phyloP scores from a whole-genome alignment of 2,888 invertebrate species.

The Phengaris arion region DNA sequence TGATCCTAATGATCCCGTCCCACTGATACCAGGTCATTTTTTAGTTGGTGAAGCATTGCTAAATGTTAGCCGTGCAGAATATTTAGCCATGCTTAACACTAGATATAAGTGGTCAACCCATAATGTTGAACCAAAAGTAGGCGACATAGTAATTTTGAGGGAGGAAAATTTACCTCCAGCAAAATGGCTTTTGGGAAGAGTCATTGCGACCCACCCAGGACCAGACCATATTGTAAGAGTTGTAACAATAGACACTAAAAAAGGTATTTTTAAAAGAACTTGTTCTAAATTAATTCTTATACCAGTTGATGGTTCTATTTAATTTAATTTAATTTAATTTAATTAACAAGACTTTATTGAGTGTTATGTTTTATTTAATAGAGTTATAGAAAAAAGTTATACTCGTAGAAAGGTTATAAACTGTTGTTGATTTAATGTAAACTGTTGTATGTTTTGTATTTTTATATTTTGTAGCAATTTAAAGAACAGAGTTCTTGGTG shows the following conservation, averaged over 20 bases:
- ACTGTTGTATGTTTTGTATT: too few species aligned
- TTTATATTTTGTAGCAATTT: too few species aligned
- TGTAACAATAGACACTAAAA: slow-evolving; percentile 12
- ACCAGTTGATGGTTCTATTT: neutral
- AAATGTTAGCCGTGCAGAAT: slow-evolving; percentile 31
- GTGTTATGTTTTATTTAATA: too few species aligned
- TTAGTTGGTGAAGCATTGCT: neutral
- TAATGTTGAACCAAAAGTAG: slow-evolving; percentile 31
- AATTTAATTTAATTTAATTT: too few species aligned
- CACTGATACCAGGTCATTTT: slow-evolving; percentile 21
- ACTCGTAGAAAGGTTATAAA: too few species aligned
- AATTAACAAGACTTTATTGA: too few species aligned
- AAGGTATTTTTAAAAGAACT: slow-evolving; percentile 2
- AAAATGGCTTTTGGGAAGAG: slow-evolving; percentile 31
- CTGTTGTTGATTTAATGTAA: too few species aligned
- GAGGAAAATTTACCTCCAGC: too few species aligned
- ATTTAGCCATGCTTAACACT: slow-evolving; percentile 31
- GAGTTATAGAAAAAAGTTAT: too few species aligned
- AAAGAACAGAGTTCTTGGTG: too few species aligned
- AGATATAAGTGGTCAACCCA: slow-evolving; percentile 35
- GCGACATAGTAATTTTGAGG: slow-evolving; percentile 36
- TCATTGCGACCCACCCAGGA: slow-evolving; percentile 36
- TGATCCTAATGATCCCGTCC: too few species aligned
- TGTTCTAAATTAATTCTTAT: slow-evolving; percentile 26
- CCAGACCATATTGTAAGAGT: slow-evolving; percentile 27